These are phyloP conservation scores for Florisuga fusca DNA, from an alignment of 2,797 vertebrate species.

Conservation along the genomic window DNA sequence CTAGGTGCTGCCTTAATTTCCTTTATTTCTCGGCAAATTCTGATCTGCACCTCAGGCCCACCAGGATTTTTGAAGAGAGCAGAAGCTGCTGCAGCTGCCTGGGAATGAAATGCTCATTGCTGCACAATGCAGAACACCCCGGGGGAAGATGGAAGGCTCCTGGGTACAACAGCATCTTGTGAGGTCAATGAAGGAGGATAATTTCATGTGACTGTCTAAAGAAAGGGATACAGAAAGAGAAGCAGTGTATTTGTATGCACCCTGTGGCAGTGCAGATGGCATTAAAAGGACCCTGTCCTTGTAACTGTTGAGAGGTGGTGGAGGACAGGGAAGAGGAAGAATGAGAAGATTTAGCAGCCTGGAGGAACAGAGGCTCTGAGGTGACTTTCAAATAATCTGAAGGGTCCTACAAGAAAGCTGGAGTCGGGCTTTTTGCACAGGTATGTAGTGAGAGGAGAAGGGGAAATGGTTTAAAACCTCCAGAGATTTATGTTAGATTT, in stretches of 20 bases:
- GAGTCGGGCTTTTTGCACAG: too few relatives aligned
- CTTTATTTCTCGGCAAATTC: background rate
- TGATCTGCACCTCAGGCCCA: background rate
- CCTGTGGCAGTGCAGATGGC: background rate
- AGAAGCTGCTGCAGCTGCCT: background rate
- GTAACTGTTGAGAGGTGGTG: background rate
- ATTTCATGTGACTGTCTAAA: background rate
- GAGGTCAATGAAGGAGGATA: background rate
- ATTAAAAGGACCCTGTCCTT: background rate
- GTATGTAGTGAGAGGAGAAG: too few relatives aligned
- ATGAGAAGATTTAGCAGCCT: background rate
- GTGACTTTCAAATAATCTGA: too few relatives aligned
- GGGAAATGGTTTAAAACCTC: too few relatives aligned
- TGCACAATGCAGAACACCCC: background rate
- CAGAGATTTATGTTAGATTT: too few relatives aligned
- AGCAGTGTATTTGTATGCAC: accelerated
- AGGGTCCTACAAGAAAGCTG: too few relatives aligned
- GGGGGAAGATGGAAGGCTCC: too few relatives aligned
- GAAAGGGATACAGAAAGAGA: background rate
- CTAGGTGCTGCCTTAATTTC: background rate
- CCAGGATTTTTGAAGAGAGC: background rate
- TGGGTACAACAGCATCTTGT: background rate
- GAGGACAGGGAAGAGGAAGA: background rate
- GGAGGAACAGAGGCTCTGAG: too few relatives aligned
- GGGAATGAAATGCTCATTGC: background rate